Conservation (phyloP, 2,113 vertebrate genomes). For the Capreolus pygargus region DNA sequence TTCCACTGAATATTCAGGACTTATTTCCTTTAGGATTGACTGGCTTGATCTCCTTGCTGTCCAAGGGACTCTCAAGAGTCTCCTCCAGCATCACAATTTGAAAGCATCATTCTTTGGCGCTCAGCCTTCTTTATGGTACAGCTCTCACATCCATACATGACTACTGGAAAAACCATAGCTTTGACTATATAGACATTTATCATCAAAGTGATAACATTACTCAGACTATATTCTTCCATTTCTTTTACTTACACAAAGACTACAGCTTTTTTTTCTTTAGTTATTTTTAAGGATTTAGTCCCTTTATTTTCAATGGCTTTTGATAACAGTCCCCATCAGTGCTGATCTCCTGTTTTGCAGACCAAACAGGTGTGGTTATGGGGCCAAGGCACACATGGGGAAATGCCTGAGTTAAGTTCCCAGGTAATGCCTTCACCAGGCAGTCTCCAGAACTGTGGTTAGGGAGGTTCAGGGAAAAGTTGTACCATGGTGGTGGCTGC, state of each 20-base stretch:
- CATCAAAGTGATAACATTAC: background rate
- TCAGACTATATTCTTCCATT: background rate
- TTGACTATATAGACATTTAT: background rate
- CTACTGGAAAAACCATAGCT: background rate
- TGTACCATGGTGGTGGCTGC: accelerated
- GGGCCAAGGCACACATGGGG: too few species aligned
- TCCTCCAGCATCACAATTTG: background rate
- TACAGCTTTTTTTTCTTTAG: background rate
- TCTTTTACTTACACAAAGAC: background rate
- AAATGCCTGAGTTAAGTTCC: background rate
- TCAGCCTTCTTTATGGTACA: background rate
- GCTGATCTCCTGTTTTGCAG: background rate
- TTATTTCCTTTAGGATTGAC: background rate
- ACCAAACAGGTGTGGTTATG: background rate
- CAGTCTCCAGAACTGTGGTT: background rate
- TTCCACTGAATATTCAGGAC: background rate
- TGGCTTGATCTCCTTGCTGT: background rate
- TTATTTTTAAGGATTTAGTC: background rate
- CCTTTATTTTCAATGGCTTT: background rate
- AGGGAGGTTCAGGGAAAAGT: background rate
- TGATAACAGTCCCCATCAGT: background rate
- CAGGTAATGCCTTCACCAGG: background rate
- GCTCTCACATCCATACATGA: background rate
- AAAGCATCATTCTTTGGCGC: background rate
- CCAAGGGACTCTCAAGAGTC: background rate